Percentiles rank a stretch among this genome's conserved stretches.
Evolutionary conservation across 2,888 invertebrate species (phyloP).

Genomic region (Seira musarum): DNA sequence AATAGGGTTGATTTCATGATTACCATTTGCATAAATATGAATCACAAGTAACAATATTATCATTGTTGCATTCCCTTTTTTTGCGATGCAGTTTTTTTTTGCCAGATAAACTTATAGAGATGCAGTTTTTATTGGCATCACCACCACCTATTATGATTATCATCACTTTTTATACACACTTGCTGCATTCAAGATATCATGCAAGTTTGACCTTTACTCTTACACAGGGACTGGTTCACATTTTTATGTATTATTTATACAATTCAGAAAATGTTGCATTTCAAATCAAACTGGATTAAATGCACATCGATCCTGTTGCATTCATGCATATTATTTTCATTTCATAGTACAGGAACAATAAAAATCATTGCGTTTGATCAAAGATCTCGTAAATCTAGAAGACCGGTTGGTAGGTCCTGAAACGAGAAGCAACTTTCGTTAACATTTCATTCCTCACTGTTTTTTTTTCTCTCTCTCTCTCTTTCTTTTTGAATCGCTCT

Average conservation of each 20-base stretch:
- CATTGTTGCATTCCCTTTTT: neutral
- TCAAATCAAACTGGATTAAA: neutral
- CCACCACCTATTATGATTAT: neutral
- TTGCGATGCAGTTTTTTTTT: constrained; percentile 2
- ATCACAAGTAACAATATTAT: constrained; percentile 1
- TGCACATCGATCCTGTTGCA: constrained; percentile 35
- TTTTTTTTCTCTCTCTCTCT: neutral
- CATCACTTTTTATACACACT: neutral
- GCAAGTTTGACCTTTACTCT: no score
- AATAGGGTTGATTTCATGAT: constrained; percentile 6
- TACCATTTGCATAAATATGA: constrained; percentile 15
- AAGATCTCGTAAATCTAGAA: constrained; percentile 53
- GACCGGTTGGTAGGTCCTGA: constrained; percentile 1
- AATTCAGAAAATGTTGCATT: neutral
- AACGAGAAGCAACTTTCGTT: constrained; percentile 51
- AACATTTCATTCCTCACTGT: constrained; percentile 31
- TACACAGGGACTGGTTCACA: neutral
- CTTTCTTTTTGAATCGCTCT: constrained; percentile 10
- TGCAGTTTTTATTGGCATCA: constrained; percentile 5
- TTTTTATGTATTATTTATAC: constrained; percentile 5
- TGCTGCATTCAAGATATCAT: no score
- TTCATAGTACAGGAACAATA: constrained; percentile 1
- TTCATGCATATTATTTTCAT: constrained; percentile 29
- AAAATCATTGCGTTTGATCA: constrained; percentile 51
- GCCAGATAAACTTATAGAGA: neutral